Evolutionary conservation across 1,140 invertebrate genomes (phyloP), one percentile per base, ranked within the genome.

Genomic region (Asbolus verrucosus): DNA sequence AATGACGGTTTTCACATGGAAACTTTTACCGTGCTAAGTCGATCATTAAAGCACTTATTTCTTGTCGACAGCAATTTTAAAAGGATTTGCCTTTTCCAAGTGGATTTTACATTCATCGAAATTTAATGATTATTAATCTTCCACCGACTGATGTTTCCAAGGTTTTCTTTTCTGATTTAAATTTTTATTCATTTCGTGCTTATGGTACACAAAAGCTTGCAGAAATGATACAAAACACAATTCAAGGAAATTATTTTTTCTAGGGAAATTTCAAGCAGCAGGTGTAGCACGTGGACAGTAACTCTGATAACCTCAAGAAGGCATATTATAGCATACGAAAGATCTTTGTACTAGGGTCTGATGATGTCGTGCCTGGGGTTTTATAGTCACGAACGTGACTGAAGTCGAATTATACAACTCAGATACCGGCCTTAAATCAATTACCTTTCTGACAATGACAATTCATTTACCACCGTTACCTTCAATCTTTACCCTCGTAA

Each of bases 371-470:
- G 46, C 46, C 21, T 27, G 46, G 46, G 46, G 46, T 54, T 54
- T 54, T 54, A 54, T 13, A 54, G 21, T 54, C 46, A 14, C 21
- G 21, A 54, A 54, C 46, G 46, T 54, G 46, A 54, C 46, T 54
- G 27, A 19, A 9, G 15, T 21, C 9, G 13, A 54, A 54, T 54
- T 54, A 36, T 54, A 54, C 46, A 54, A 54, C 46, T 54, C 46
- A 14, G 46, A 24, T 24, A 11, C 46, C 46, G 27, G 46, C 24
- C 19, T 21, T 54, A 54, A 54, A 54, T 54, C 46, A 54, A 54
- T 54, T 54, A 54, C 46, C 27, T 46, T 54, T 54, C 46, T 27
- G 46, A 30, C 21, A 54, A 54, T 54, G 46, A 50, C 43, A 21
- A 50, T 19, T 50, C 33, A 36, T 36, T 36, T 36, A 11, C 6